Conservation (phyloP, 2,888 invertebrate genomes). For the Volucella zonaria region DNA sequence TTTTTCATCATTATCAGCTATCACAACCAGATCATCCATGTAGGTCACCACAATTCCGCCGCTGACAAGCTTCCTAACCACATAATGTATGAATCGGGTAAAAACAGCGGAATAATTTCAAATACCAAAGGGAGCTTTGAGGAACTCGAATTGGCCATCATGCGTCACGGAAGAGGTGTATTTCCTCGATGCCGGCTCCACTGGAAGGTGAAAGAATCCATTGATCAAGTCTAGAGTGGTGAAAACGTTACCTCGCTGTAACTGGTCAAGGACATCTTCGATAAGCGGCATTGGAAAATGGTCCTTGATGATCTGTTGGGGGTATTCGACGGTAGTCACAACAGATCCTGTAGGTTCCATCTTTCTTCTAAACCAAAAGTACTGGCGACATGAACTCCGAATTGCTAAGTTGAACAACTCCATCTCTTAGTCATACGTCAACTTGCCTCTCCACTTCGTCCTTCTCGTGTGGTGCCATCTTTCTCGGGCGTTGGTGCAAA, state of each 20-base stretch:
- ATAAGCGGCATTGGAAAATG: not conserved
- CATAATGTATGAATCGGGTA: conserved; percentile 50
- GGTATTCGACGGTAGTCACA: not conserved
- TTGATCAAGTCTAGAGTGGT: not conserved
- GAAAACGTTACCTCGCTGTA: not conserved
- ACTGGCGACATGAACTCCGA: too few relatives aligned
- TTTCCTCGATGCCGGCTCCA: too few relatives aligned
- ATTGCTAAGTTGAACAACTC: too few relatives aligned
- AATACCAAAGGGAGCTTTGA: conserved; percentile 71
- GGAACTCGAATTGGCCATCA: conserved; percentile 74
- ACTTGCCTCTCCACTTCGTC: too few relatives aligned
- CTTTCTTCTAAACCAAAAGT: not conserved
- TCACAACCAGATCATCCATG: conserved; percentile 69
- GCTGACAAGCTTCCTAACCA: conserved; percentile 59
- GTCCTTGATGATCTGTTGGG: not conserved
- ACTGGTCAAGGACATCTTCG: not conserved
- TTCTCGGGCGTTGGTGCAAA: not conserved
- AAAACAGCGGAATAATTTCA: conserved; percentile 71
- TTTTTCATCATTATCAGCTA: conserved; percentile 25
- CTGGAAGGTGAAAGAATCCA: not conserved
- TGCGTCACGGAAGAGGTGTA: conserved; percentile 75
- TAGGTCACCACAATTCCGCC: conserved; percentile 55
- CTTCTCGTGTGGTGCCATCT: too few relatives aligned
- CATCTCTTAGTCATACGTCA: too few relatives aligned
- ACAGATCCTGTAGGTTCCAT: not conserved